These are phyloP conservation scores for Scrobipalpa costella DNA, from an alignment of 2,888 invertebrate genomes.

Conservation along the genomic window DNA sequence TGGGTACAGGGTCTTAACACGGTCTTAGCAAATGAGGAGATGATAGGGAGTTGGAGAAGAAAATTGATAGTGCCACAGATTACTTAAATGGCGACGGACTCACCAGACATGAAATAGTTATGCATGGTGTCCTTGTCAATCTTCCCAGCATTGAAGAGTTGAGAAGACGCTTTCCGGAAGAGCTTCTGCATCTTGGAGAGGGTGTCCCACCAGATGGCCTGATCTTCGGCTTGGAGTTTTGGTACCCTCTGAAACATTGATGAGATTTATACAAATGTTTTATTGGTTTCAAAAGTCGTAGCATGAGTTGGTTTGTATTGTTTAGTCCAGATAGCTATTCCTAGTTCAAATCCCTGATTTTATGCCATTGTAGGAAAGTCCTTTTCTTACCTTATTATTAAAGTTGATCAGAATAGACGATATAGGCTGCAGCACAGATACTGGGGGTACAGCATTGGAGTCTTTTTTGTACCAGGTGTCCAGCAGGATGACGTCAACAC, in stretches of 20 bases:
- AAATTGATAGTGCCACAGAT: too few relatives aligned
- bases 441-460: conserved; percentile 96
- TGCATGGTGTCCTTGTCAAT: conserved; percentile 97
- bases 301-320: too few relatives aligned
- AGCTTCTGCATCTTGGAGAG: conserved; percentile 97
- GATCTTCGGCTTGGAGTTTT: conserved; percentile 97
- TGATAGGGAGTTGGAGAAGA: too few relatives aligned
- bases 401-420: conserved; percentile 98
- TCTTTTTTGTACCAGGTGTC: conserved; percentile 98
- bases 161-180: conserved; percentile 93
- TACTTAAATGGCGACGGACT: too few relatives aligned
- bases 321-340: too few relatives aligned
- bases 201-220: conserved; percentile 99
- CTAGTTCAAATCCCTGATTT: too few relatives aligned
- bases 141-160: conserved; percentile 90
- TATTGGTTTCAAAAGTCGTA: too few relatives aligned
- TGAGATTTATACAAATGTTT: neutral
- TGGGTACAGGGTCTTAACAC: too few relatives aligned
- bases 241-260: conserved; percentile 88
- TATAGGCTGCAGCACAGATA: conserved; percentile 97
- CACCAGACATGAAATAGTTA: conserved; percentile 99
- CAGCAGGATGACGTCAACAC: conserved; percentile 89
- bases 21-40: too few relatives aligned
- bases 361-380: too few relatives aligned
- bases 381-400: conserved; percentile 96